Evolutionary conservation across 2,888 invertebrate genomes (phyloP).

Genomic region (Steinernema scapterisci): DNA sequence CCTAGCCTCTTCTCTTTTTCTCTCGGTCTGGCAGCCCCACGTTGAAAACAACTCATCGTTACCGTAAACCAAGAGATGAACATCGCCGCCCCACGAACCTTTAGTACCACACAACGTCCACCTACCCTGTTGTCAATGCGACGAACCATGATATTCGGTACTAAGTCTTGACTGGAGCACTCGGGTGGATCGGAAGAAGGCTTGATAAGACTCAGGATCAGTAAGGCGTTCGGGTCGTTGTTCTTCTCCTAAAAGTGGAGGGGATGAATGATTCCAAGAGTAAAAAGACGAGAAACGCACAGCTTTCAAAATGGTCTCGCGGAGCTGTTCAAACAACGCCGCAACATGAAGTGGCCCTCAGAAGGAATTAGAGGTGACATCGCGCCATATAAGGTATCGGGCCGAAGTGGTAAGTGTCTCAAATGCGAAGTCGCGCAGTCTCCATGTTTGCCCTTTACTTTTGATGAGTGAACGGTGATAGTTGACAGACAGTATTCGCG

Average conservation of each 20-base stretch:
- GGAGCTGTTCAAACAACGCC: background rate
- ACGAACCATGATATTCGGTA: slow-evolving; percentile 53
- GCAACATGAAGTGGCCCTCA: slow-evolving; percentile 10
- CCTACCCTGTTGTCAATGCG: slow-evolving; percentile 53
- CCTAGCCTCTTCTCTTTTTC: slow-evolving; percentile 10
- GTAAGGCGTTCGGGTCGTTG: slow-evolving; percentile 59
- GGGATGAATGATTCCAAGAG: background rate
- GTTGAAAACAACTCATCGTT: slow-evolving; percentile 10
- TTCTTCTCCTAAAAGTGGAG: slow-evolving; percentile 19
- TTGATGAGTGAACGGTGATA: slow-evolving; percentile 33
- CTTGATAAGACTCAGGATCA: slow-evolving; percentile 59
- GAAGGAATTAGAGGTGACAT: slow-evolving; percentile 28
- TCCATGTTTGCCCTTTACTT: slow-evolving; percentile 31
- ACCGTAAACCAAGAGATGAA: slow-evolving; percentile 16
- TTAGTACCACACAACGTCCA: background rate
- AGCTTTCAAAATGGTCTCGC: slow-evolving; percentile 7
- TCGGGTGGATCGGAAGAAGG: slow-evolving; percentile 39
- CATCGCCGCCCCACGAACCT: background rate
- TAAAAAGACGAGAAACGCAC: background rate
- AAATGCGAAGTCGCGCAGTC: slow-evolving; percentile 1
- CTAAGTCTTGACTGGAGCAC: slow-evolving; percentile 45
- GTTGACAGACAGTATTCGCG: slow-evolving; percentile 32
- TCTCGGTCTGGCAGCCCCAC: background rate
- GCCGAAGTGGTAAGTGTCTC: slow-evolving; percentile 19
- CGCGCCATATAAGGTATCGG: slow-evolving; percentile 30